Evolutionary conservation across 2,888 invertebrate species (phyloP), one percentile per base, ranked within the genome.

Genomic region (Silvanus unidentatus): DNA sequence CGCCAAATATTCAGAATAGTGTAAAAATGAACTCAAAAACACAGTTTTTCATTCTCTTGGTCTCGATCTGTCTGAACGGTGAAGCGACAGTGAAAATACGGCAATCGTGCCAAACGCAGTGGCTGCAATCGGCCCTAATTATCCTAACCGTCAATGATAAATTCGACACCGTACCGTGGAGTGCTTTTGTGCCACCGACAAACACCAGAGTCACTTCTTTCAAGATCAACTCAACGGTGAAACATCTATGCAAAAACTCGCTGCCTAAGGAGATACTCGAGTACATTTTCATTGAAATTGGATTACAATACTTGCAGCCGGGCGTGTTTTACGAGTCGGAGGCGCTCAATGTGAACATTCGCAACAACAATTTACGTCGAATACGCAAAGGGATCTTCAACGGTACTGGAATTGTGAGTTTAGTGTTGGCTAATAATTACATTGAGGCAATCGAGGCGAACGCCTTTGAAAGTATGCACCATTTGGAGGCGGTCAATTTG

Each of bases 231-330:
- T 36, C 44, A 13, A 39, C 42, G 4, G 40, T 54, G 3, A 50
- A 42, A 13, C 43, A 54, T 12, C 6, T 54, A 9, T 54, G 54
- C 27, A 52, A 43, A 39, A 28, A 36, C 29, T 37, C 30, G 13
- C 27, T 48, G 1, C 40, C 47, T 1, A 16, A 2, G n/a, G 35
- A 16, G 1, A 35, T 54, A 3, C 42, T 42, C 29, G 54, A 54
- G 34, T 47, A 48, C 15, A 45, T 54, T 32, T 44, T 57, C 14
- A 43, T 44, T 15, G 41, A 53, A 11, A 49, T 52, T 12, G 39
- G 52, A 14, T 43, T 54, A 36, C 50, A 53, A 30, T 57, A 52
- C 16, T 53, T 57, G 12, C 54, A 57, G 36, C 54, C 54, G 22
- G 53, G 54, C n/a, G 52, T 39, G 11, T 54, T 52, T 39, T 35